These are phyloP conservation scores for Drosophila cardini DNA, from an alignment of 1,140 invertebrate genomes.

Conservation along the genomic window DNA sequence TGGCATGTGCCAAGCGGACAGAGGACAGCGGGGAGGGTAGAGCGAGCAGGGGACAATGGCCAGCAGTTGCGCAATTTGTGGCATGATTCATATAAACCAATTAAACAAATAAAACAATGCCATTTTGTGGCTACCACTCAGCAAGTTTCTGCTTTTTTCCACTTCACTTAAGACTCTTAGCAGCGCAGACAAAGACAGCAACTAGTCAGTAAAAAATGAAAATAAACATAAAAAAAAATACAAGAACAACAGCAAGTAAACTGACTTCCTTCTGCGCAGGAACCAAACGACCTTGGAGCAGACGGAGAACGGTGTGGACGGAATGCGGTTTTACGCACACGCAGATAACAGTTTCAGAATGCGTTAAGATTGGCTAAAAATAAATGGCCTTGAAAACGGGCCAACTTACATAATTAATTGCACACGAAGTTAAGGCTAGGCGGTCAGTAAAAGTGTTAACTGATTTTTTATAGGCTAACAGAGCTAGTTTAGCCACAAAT, in stretches of 20 bases:
- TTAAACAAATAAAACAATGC: constrained; percentile 53
- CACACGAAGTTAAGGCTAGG: constrained; percentile 43
- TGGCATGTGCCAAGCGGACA: constrained; percentile 64
- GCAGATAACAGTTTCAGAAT: constrained; percentile 71
- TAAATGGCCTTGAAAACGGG: constrained; percentile 59
- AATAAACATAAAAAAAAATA: too few relatives aligned
- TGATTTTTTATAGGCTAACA: too few relatives aligned
- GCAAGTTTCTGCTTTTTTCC: constrained; percentile 28
- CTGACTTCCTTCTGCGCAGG: constrained; percentile 72
- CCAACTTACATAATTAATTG: constrained; percentile 78
- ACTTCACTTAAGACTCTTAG: constrained; percentile 63
- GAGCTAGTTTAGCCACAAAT: too few relatives aligned
- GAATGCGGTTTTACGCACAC: constrained; percentile 56
- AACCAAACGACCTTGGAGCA: constrained; percentile 54
- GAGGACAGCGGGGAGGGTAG: too few relatives aligned
- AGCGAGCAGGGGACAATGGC: too few relatives aligned
- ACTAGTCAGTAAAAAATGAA: too few relatives aligned
- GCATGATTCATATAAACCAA: constrained; percentile 69
- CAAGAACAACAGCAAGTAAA: neutral
- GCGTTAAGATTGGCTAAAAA: constrained; percentile 58
- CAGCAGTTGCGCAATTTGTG: constrained; percentile 66
- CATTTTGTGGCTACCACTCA: constrained; percentile 32
- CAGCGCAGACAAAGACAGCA: constrained; percentile 55
- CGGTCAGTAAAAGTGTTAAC: constrained; percentile 1
- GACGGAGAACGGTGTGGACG: constrained; percentile 20